A percentile compares a stretch with the other conserved stretches of the same genome.
Conservation (phyloP, 2,113 vertebrate species). For the Megaleporinus macrocephalus region DNA sequence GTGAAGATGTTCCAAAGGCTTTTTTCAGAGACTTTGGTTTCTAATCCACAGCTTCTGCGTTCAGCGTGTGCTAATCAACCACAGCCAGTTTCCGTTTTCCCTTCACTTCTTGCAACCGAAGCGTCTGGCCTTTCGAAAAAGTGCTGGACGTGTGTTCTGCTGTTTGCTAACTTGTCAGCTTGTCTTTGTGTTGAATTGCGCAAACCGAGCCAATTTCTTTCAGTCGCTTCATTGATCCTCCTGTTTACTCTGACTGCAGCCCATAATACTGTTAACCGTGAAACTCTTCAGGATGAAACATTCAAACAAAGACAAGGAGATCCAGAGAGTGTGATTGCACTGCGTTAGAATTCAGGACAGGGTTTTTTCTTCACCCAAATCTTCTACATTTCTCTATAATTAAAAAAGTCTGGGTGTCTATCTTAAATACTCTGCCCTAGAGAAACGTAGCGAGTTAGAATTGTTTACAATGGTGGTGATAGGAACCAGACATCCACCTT, state of each 20-base stretch:
- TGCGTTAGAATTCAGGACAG: too few species aligned
- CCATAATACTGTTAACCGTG: neutral
- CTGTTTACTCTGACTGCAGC: neutral
- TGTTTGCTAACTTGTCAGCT: conserved; percentile 11
- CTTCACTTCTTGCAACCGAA: conserved; percentile 24
- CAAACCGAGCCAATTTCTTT: neutral
- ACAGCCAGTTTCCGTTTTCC: conserved; percentile 20
- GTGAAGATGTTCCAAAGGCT: neutral
- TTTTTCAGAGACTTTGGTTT: neutral
- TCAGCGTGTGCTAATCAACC: conserved; percentile 23
- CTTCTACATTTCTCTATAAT: too few species aligned
- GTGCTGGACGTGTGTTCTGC: neutral
- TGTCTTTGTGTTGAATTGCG: neutral
- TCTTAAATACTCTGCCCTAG: too few species aligned
- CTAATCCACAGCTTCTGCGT: neutral
- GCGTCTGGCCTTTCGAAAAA: conserved; percentile 3
- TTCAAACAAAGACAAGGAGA: too few species aligned
- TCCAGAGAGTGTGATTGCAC: too few species aligned
- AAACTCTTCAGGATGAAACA: neutral
- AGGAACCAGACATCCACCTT: too few species aligned
- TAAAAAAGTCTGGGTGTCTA: too few species aligned
- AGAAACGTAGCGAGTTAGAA: too few species aligned
- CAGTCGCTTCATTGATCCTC: neutral
- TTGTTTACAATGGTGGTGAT: too few species aligned
- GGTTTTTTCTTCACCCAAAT: too few species aligned